These are phyloP conservation scores for Oreochromis niloticus DNA, from an alignment of 2,113 vertebrate genomes.

Conservation along the genomic window DNA sequence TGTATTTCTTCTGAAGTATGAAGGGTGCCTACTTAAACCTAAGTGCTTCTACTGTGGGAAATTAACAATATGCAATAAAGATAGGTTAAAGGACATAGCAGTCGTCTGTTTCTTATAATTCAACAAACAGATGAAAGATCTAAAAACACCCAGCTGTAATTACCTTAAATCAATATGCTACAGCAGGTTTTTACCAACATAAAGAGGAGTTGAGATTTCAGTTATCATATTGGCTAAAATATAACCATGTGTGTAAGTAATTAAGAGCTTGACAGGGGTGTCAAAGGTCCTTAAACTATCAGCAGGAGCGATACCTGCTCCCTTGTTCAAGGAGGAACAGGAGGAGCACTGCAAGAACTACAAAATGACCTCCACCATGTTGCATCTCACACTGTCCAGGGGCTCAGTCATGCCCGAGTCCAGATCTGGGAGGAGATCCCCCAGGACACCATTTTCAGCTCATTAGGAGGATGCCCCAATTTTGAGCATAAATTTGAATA, in stretches of 20 bases:
- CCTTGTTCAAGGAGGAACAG: background rate
- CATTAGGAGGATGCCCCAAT: background rate
- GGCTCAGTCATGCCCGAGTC: background rate
- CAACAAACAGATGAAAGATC: background rate
- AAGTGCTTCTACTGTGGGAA: background rate
- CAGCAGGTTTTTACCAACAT: background rate
- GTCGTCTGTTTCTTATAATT: background rate
- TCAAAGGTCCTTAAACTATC: background rate
- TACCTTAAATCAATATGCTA: background rate
- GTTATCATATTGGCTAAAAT: background rate
- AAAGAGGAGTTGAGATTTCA: background rate
- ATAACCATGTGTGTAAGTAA: background rate
- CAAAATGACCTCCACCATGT: background rate
- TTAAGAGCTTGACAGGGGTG: background rate
- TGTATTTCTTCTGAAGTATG: background rate
- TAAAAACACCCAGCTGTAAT: background rate
- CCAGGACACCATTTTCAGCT: background rate
- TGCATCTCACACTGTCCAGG: background rate
- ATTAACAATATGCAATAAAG: background rate
- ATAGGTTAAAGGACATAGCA: background rate
- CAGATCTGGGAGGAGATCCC: background rate
- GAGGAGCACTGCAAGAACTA: background rate
- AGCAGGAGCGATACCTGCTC: background rate
- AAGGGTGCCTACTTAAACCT: accelerated
- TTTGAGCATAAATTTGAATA: background rate